phyloP scores from a whole-genome alignment of 2,888 invertebrate species.

The Himalopsyche tibetana region DNA sequence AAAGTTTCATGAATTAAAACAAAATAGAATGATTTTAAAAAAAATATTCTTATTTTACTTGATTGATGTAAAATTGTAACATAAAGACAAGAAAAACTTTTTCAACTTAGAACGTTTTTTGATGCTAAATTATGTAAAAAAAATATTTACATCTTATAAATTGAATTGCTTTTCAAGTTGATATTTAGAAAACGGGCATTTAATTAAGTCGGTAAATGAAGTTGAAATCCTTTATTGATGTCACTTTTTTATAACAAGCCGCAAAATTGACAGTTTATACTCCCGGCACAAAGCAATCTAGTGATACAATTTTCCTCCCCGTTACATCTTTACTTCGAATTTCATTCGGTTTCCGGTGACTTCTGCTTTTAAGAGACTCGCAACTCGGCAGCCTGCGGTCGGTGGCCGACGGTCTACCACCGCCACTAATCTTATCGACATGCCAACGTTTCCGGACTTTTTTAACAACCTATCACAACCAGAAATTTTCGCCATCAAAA shows the following conservation, averaged over 20 bases:
- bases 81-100: no score
- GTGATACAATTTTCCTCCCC: slow-evolving; percentile 14
- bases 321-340: slow-evolving; percentile 31
- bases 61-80: no score
- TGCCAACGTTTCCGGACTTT: slow-evolving; percentile 35
- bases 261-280: neutral
- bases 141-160: no score
- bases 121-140: no score
- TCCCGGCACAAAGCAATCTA: slow-evolving; percentile 28
- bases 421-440: slow-evolving; percentile 37
- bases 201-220: neutral
- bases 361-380: neutral
- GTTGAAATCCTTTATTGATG: neutral
- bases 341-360: slow-evolving; percentile 32
- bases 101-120: no score
- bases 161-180: no score
- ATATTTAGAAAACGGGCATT: no score
- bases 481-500: slow-evolving; percentile 43
- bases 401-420: slow-evolving; percentile 2
- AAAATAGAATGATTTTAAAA: no score
- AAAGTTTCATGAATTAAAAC: no score
- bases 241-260: neutral
- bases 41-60: no score
- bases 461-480: slow-evolving; percentile 43
- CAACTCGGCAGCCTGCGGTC: neutral